A percentile compares a stretch with the other conserved stretches of the same genome.
These are phyloP conservation scores for Nephila pilipes DNA, from an alignment of 1,140 invertebrate species.

Conservation along the genomic window DNA sequence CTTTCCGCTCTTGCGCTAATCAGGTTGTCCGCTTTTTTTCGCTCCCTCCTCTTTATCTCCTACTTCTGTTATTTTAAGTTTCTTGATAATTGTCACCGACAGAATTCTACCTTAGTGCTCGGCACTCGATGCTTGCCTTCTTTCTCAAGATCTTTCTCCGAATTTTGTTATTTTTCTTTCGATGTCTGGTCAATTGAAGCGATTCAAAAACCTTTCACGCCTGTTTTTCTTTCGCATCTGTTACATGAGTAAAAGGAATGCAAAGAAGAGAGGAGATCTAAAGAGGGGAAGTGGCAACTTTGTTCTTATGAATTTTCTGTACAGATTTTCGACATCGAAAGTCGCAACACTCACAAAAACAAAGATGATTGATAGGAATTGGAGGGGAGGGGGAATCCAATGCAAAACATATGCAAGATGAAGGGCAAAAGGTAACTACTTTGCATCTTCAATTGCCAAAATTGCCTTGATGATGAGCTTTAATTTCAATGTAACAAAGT, in stretches of 20 bases:
- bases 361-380: neutral
- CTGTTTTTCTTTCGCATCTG: conserved; percentile 36
- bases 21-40: conserved; percentile 64
- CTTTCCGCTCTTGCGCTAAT: conserved; percentile 66
- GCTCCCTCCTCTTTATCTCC: conserved; percentile 73
- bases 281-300: neutral
- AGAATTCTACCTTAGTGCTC: neutral
- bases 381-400: neutral
- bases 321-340: neutral
- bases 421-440: neutral
- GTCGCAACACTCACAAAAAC: neutral
- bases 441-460: neutral
- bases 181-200: conserved; percentile 33
- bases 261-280: neutral
- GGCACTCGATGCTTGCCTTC: neutral
- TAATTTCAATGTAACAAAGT: neutral
- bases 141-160: neutral
- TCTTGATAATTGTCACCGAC: conserved; percentile 75
- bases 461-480: neutral
- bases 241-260: conserved; percentile 18
- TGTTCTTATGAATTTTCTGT: neutral
- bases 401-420: neutral
- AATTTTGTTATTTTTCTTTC: conserved; percentile 45
- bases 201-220: conserved; percentile 32
- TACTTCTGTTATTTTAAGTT: conserved; percentile 77